Evolutionary conservation across 2,113 vertebrate species (phyloP), one percentile per base, ranked within the genome.

Genomic region (Ascaphus truei): DNA sequence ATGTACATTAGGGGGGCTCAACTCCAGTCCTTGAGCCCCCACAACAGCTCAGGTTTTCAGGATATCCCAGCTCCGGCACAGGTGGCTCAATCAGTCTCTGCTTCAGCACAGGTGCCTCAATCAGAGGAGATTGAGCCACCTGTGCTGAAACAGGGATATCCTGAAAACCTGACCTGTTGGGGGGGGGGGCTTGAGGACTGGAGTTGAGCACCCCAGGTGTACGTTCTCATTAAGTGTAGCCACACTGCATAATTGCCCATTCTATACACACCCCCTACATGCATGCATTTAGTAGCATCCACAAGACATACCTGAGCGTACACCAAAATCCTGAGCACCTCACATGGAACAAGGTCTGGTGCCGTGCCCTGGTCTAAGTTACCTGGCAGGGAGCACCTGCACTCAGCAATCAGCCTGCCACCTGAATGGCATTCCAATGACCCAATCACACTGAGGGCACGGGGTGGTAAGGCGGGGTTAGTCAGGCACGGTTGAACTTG

Each of bases 331-430:
- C 53, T 48, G 56, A n/a, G n/a, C n/a, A n/a, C n/a, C n/a, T n/a
- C n/a, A n/a, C 53, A 68, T 58, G 39, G 30, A 43, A 25, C 22
- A 23, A 36, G 34, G 39, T 23, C 23, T 57, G 8, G 37, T 6
- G 15, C 4, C n/a, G 39, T 33, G n/a, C 29, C 20, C 15, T 48
- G 13, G 2, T 11, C 9, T 37, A 52, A 12, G 22, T 18, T n/a
- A 68, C 29, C 10, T 18, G 43, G 27, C 65, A 58, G 65, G 39
- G 27, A n/a, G 22, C 51, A 39, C 12, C 65, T 47, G 65, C 65
- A 68, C 30, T 48, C 39, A 25, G 65, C 39, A 26, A 37, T 37
- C 30, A 34, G 58, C 41, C 39, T 58, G 52, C 53, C 57, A 58
- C 41, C 39, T 48, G 65, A 68, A 16, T 15, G 41, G 27, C 53